A percentile compares a stretch with the other conserved stretches of the same genome.
Conservation (phyloP, 30 jellyfish, hydroid and myxozoan species). For the Haliclystus octoradiatus region DNA sequence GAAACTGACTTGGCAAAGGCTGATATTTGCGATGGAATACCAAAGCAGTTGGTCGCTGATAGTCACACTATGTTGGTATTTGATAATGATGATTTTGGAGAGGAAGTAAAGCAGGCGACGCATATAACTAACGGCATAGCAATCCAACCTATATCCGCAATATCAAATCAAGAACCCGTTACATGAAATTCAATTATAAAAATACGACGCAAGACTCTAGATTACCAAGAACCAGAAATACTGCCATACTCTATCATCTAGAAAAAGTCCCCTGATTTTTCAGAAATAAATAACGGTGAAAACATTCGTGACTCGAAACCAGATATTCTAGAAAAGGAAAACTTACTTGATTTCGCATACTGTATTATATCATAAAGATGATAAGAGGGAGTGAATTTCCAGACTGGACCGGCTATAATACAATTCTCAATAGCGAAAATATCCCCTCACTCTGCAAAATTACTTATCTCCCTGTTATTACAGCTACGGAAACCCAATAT, state of each 20-base stretch:
- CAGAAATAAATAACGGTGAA: too few species aligned
- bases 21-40: conserved; percentile 16
- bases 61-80: conserved; percentile 18
- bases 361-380: neutral
- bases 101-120: conserved; percentile 48
- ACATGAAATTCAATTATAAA: conserved; percentile 8
- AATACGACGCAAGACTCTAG: too few species aligned
- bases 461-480: conserved; percentile 18
- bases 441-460: conserved; percentile 15
- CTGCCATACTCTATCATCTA: too few species aligned
- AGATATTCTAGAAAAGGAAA: conserved; percentile 4
- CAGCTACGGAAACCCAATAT: conserved; percentile 7
- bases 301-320: conserved; percentile 19
- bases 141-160: conserved; percentile 10
- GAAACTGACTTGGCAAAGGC: conserved; percentile 37
- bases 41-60: conserved; percentile 14
- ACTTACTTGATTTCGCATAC: conserved; percentile 11
- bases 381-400: conserved; percentile 5
- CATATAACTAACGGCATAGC: conserved; percentile 39
- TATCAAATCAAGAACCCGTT: conserved; percentile 2
- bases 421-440: conserved; percentile 1
- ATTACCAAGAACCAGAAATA: too few species aligned
- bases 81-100: conserved; percentile 37
- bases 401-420: conserved; percentile 29
- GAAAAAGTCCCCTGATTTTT: too few species aligned